A percentile compares a stretch with the other conserved stretches of the same genome.
These are phyloP conservation scores for Ariopsis seemanni DNA, from an alignment of 2,113 vertebrate genomes.

Conservation along the genomic window DNA sequence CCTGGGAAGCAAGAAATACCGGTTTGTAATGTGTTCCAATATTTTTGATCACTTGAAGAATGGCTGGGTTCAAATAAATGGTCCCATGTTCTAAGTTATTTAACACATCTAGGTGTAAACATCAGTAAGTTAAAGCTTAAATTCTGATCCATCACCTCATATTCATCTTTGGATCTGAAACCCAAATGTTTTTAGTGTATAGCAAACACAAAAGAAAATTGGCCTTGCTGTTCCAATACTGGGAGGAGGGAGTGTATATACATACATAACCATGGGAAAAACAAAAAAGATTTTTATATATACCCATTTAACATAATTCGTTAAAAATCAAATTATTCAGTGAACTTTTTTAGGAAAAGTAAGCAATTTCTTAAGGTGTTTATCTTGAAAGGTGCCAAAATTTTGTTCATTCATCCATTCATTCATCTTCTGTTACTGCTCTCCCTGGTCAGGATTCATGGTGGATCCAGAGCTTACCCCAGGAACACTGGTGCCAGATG, in stretches of 20 bases:
- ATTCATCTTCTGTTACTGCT: background rate
- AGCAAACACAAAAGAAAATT: background rate
- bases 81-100: no score
- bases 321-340: background rate
- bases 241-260: no score
- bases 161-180: no score
- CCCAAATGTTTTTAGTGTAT: background rate
- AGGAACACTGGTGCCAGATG: background rate
- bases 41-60: no score
- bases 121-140: background rate
- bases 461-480: background rate
- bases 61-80: no score
- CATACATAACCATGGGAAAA: no score
- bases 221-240: no score
- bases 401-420: background rate
- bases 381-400: background rate
- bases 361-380: background rate
- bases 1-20: no score
- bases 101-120: no score
- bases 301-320: no score
- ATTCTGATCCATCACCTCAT: background rate
- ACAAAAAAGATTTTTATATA: no score
- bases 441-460: background rate
- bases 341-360: background rate
- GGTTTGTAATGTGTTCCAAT: no score